Conservation (phyloP, 2,888 invertebrate genomes). For the Hyppa rectilinea region DNA sequence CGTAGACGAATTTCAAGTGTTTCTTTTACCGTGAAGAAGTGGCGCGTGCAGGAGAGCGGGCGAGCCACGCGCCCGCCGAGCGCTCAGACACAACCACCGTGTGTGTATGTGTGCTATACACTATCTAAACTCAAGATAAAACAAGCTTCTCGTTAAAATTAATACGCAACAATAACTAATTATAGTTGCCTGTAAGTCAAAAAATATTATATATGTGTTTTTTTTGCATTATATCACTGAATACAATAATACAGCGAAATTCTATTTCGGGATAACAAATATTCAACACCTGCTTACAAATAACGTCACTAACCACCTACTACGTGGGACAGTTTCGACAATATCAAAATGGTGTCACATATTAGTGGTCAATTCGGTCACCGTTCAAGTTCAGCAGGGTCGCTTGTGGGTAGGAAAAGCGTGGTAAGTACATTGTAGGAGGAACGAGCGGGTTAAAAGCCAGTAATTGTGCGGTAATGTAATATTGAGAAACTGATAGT, state of each 20-base stretch:
- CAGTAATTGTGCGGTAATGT: slow-evolving; percentile 29
- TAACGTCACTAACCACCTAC: slow-evolving; percentile 8
- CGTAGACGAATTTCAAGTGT: slow-evolving; percentile 86
- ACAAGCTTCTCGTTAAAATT: slow-evolving; percentile 48
- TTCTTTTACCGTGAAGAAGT: slow-evolving; percentile 84
- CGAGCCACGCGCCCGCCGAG: slow-evolving; percentile 53
- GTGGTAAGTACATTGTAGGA: slow-evolving; percentile 1
- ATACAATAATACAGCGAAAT: neutral
- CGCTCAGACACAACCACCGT: slow-evolving; percentile 27
- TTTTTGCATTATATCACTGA: neutral
- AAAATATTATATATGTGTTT: neutral
- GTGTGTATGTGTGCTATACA: slow-evolving; percentile 43
- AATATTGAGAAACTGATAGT: slow-evolving; percentile 29
- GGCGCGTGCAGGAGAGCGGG: slow-evolving; percentile 84
- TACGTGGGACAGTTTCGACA: slow-evolving; percentile 16
- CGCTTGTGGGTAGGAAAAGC: slow-evolving; percentile 27
- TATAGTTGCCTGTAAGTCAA: neutral
- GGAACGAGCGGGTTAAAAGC: slow-evolving; percentile 27
- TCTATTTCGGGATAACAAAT: neutral
- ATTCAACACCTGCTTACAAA: slow-evolving; percentile 11
- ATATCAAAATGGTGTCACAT: slow-evolving; percentile 41
- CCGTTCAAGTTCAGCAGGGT: slow-evolving; percentile 48
- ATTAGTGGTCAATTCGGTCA: slow-evolving; percentile 46
- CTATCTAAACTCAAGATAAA: slow-evolving; percentile 37
- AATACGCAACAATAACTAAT: slow-evolving; percentile 35